Conservation (phyloP, 1,140 invertebrate species). For the Aphaenogaster rudis region DNA sequence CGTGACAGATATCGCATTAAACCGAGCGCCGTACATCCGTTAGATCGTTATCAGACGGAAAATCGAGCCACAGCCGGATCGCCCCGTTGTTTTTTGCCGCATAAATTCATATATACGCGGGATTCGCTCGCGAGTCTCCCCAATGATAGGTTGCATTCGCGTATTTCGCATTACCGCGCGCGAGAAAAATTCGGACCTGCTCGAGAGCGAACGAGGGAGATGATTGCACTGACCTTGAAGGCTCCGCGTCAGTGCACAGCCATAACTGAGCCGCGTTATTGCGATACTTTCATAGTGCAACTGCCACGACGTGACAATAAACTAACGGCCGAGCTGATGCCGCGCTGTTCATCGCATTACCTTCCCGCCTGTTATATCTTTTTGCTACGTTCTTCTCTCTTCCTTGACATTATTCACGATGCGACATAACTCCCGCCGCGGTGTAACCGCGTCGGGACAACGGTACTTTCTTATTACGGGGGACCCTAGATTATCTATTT, state of each 20-base stretch:
- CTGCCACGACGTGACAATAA: constrained; percentile 67
- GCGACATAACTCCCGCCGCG: constrained; percentile 47
- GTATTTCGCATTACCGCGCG: constrained; percentile 56
- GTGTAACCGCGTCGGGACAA: neutral
- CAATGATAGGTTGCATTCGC: constrained; percentile 62
- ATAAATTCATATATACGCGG: constrained; percentile 63
- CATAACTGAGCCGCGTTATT: constrained; percentile 72
- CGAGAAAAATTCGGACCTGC: constrained; percentile 73
- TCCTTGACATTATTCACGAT: constrained; percentile 53
- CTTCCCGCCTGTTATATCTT: constrained; percentile 27
- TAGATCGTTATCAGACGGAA: constrained; percentile 69
- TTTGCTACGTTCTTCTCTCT: constrained; percentile 41
- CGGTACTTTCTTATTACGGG: constrained; percentile 42
- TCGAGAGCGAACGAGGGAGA: constrained; percentile 75
- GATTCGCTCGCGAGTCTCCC: constrained; percentile 34
- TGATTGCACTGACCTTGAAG: constrained; percentile 79
- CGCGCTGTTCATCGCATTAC: constrained; percentile 88
- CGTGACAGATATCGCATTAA: constrained; percentile 60
- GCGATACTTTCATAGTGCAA: constrained; percentile 73
- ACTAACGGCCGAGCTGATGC: constrained; percentile 70
- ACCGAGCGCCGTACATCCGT: constrained; percentile 59
- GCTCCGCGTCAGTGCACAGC: constrained; percentile 70
- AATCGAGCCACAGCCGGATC: constrained; percentile 41
- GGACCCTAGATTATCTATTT: constrained; percentile 31
- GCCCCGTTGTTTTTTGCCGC: constrained; percentile 61